phyloP scores from a whole-genome alignment of 2,797 vertebrate species.

The Phyllotis vaccarum region DNA sequence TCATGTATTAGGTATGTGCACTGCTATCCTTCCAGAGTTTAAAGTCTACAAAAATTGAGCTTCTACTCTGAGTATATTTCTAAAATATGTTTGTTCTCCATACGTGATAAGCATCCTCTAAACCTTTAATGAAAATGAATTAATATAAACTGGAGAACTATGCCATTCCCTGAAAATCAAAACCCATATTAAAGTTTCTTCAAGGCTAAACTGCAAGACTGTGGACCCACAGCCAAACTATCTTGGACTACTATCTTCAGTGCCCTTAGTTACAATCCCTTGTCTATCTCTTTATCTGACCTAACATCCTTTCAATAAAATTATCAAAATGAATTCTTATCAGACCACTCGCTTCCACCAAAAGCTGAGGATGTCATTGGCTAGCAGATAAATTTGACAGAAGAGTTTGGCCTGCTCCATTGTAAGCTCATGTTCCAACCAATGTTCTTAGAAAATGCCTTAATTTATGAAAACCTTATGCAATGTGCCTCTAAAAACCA shows the following conservation, averaged over 20 bases:
- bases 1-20: not conserved
- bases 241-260: not conserved
- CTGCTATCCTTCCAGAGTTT: slow-evolving; percentile 39
- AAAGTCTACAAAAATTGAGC: not conserved
- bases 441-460: not conserved
- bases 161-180: not conserved
- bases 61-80: not conserved
- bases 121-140: not conserved
- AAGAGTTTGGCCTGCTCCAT: not conserved
- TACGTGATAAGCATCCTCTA: not conserved
- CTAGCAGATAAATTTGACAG: not conserved
- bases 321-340: not conserved
- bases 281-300: not conserved
- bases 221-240: not conserved
- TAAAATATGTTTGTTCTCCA: slow-evolving; percentile 10
- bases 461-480: not conserved
- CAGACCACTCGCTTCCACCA: not conserved
- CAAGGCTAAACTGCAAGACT: not conserved
- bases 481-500: not conserved
- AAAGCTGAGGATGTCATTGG: not conserved
- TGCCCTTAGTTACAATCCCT: not conserved
- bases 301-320: not conserved
- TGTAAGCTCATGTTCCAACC: not conserved
- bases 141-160: not conserved
- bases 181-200: not conserved